Percentiles rank a stretch among this genome's conserved stretches.
Conservation (phyloP, 2,888 invertebrate species). For the Cheilosia urbana region DNA sequence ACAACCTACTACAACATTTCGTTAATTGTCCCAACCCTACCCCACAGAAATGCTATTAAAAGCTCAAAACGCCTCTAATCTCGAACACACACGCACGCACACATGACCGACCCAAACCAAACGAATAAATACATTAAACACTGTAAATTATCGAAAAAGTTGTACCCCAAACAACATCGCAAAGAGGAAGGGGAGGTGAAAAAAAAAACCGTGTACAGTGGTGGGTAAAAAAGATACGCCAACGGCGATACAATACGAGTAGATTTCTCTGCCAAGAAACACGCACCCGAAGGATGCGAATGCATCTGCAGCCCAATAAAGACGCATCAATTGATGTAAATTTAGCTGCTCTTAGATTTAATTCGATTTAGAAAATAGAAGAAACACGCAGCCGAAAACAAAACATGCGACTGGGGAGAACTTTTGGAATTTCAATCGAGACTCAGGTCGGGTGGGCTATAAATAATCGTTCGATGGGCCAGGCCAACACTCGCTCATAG, state of each 20-base stretch:
- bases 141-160: constrained; percentile 34
- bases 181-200: neutral
- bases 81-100: constrained; percentile 6
- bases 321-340: constrained; percentile 51
- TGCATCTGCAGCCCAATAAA: constrained; percentile 19
- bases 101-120: neutral
- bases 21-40: constrained; percentile 64
- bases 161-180: constrained; percentile 2
- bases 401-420: neutral
- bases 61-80: constrained; percentile 28
- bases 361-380: constrained; percentile 28
- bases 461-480: constrained; percentile 55
- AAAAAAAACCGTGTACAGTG: constrained; percentile 22
- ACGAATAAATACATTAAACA: constrained; percentile 24
- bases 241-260: constrained; percentile 14
- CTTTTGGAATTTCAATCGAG: constrained; percentile 41
- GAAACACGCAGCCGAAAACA: neutral
- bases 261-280: constrained; percentile 59
- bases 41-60: constrained; percentile 39
- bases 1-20: constrained; percentile 17
- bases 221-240: constrained; percentile 21
- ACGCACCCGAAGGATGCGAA: constrained; percentile 33
- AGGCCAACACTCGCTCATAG: neutral
- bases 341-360: constrained; percentile 59
- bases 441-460: constrained; percentile 38